phyloP scores from a whole-genome alignment of 2,888 invertebrate species.

The Erebia ligea region DNA sequence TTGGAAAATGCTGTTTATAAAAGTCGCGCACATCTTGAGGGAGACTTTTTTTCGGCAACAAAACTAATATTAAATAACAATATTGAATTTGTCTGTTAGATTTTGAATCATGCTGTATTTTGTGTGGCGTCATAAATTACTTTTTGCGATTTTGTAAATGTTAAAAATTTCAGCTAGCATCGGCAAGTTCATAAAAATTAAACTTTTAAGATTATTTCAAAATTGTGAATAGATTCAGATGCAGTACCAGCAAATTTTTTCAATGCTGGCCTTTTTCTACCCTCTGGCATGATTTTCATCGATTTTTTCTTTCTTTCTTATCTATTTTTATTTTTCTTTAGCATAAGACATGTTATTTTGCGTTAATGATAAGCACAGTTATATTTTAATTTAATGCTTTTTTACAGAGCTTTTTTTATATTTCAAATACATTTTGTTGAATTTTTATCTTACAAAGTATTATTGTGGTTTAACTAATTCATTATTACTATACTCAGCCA shows the following conservation, averaged over 20 bases:
- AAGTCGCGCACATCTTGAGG: too few relatives aligned
- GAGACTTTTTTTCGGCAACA: too few relatives aligned
- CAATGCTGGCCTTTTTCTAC: background rate
- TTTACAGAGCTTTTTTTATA: constrained; percentile 15
- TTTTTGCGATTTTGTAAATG: too few relatives aligned
- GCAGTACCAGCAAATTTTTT: background rate
- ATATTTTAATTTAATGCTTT: constrained; percentile 25
- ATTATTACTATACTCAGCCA: too few relatives aligned
- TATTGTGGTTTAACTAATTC: constrained; percentile 26
- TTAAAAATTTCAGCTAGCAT: too few relatives aligned
- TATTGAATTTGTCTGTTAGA: background rate
- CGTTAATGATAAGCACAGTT: background rate
- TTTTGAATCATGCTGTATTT: constrained; percentile 16
- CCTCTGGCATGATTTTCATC: constrained; percentile 39
- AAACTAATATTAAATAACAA: too few relatives aligned
- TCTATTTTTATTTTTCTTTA: constrained; percentile 20
- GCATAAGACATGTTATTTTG: constrained; percentile 3
- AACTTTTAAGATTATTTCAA: background rate
- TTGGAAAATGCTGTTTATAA: background rate
- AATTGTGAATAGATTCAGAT: background rate
- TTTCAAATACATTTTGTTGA: constrained; percentile 14
- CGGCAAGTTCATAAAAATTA: too few relatives aligned
- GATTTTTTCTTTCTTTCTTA: constrained; percentile 17
- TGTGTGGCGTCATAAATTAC: background rate
- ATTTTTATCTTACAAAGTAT: constrained; percentile 23